phyloP scores from a whole-genome alignment of 2,888 invertebrate genomes.

The Malacosoma neustria region DNA sequence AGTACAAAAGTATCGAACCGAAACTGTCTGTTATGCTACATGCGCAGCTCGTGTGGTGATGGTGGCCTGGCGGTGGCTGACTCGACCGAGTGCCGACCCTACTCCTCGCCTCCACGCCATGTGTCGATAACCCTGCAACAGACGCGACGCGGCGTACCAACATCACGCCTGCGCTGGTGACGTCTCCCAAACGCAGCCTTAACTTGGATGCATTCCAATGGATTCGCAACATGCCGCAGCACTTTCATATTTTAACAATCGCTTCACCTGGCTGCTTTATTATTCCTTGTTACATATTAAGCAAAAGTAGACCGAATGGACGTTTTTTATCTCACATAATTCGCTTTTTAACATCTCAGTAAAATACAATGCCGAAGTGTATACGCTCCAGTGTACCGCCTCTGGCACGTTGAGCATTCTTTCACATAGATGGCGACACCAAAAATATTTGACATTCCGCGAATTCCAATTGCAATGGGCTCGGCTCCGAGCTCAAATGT shows the following conservation, averaged over 20 bases:
- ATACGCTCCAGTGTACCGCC: slow-evolving; percentile 52
- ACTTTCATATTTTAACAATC: slow-evolving; percentile 22
- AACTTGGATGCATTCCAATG: slow-evolving; percentile 57
- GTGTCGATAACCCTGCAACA: slow-evolving; percentile 71
- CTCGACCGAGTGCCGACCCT: slow-evolving; percentile 33
- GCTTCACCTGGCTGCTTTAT: background rate
- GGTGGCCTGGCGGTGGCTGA: no score
- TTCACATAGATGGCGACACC: slow-evolving; percentile 76
- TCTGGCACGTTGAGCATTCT: slow-evolving; percentile 52
- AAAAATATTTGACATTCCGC: slow-evolving; percentile 80
- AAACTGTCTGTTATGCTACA: slow-evolving; percentile 50
- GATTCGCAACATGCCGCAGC: slow-evolving; percentile 40
- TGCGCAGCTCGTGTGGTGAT: slow-evolving; percentile 33
- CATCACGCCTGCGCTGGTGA: slow-evolving; percentile 64
- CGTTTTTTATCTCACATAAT: slow-evolving; percentile 4
- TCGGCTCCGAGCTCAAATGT: slow-evolving; percentile 84
- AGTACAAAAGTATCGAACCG: slow-evolving; percentile 49
- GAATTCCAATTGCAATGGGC: slow-evolving; percentile 79
- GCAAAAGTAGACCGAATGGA: slow-evolving; percentile 6
- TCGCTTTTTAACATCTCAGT: slow-evolving; percentile 2
- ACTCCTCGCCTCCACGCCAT: slow-evolving; percentile 38
- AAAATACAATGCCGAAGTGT: slow-evolving; percentile 14
- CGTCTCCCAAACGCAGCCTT: slow-evolving; percentile 50
- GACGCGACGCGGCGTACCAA: slow-evolving; percentile 42
- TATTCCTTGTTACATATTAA: slow-evolving; percentile 9